These are phyloP conservation scores for Botia kubotai DNA, from an alignment of 2,797 vertebrate genomes.

Conservation along the genomic window DNA sequence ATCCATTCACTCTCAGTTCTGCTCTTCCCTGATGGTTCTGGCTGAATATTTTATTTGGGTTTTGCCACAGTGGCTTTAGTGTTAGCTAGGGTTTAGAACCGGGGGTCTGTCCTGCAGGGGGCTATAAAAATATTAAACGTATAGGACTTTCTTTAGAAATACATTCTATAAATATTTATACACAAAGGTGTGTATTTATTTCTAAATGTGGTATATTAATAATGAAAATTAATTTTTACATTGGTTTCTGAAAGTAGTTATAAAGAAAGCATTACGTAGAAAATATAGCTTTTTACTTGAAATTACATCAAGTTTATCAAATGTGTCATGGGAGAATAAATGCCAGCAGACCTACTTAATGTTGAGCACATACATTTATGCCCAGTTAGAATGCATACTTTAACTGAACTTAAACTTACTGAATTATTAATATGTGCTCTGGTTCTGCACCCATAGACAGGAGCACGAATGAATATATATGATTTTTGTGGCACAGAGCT, in stretches of 20 bases:
- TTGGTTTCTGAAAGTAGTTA: neutral
- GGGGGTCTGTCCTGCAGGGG: neutral
- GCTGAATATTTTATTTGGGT: neutral
- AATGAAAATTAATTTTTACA: neutral
- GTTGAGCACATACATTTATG: constrained; percentile 69
- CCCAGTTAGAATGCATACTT: constrained; percentile 79
- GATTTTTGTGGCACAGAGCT: constrained; percentile 68
- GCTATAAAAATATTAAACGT: neutral
- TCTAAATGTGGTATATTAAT: neutral
- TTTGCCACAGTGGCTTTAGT: neutral
- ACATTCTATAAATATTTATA: neutral
- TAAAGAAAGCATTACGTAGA: neutral
- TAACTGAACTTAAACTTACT: constrained; percentile 74
- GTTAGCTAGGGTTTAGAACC: neutral
- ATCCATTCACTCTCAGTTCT: neutral
- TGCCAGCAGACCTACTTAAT: constrained; percentile 65
- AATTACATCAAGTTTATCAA: constrained; percentile 60
- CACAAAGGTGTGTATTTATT: no score
- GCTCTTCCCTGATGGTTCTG: neutral
- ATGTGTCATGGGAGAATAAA: constrained; percentile 65
- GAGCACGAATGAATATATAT: constrained; percentile 14
- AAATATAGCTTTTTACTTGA: constrained; percentile 7
- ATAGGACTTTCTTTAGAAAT: neutral
- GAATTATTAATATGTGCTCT: constrained; percentile 73
- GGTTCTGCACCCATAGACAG: constrained; percentile 34